Conservation (phyloP, 2,888 invertebrate genomes). For the Eugnorisma glareosa region DNA sequence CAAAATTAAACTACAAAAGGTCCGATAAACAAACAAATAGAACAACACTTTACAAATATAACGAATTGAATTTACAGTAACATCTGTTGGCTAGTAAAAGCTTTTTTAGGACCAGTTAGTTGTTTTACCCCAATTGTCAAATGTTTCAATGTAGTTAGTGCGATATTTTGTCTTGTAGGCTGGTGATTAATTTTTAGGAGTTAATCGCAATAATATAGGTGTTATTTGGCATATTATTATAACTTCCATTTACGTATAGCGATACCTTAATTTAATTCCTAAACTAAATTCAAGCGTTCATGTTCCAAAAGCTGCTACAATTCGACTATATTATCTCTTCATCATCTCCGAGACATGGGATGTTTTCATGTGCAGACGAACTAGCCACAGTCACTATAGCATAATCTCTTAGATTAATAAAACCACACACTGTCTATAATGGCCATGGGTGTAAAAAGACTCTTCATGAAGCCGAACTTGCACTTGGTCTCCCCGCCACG, state of each 20-base stretch:
- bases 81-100: slow-evolving; percentile 53
- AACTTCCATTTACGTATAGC: background rate
- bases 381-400: no score
- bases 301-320: no score
- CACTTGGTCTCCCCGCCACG: no score
- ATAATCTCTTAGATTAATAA: no score
- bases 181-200: slow-evolving; percentile 11
- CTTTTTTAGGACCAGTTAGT: slow-evolving; percentile 47
- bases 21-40: slow-evolving; percentile 41
- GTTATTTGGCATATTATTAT: background rate
- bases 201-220: slow-evolving; percentile 14
- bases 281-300: no score
- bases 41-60: slow-evolving; percentile 45
- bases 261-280: no score
- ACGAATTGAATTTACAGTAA: slow-evolving; percentile 56
- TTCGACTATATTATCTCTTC: no score
- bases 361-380: no score
- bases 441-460: no score
- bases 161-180: slow-evolving; percentile 20
- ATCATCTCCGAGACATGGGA: no score
- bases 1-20: slow-evolving; percentile 43
- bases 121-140: slow-evolving; percentile 57
- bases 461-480: no score
- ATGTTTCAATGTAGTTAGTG: slow-evolving; percentile 54
- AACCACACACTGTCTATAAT: no score